phyloP scores from a whole-genome alignment of 2,888 invertebrate species.

The Leucophenga maculata region DNA sequence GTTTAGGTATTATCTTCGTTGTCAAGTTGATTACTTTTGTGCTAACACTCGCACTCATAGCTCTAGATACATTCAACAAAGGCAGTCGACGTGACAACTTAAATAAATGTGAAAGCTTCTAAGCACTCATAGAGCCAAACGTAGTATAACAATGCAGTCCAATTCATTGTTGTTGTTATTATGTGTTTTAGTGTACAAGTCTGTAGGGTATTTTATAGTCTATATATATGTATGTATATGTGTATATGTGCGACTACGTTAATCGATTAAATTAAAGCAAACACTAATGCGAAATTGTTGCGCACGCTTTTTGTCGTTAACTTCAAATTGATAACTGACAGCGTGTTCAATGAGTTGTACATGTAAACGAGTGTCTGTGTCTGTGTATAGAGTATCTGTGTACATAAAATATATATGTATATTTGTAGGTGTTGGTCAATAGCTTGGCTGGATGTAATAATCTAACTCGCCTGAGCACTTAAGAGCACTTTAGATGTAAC shows the following conservation, averaged over 20 bases:
- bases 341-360: background rate
- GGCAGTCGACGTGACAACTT: constrained; percentile 13
- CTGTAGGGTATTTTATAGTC: background rate
- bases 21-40: no score
- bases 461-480: constrained; percentile 55
- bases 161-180: constrained; percentile 21
- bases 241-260: constrained; percentile 33
- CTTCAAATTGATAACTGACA: constrained; percentile 12
- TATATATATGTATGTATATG: background rate
- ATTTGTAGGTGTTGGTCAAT: constrained; percentile 20
- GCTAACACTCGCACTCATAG: no score
- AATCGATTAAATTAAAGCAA: constrained; percentile 55
- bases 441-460: constrained; percentile 43
- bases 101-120: constrained; percentile 33
- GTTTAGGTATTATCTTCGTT: no score
- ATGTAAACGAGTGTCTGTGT: background rate
- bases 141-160: constrained; percentile 32
- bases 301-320: background rate
- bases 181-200: background rate
- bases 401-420: background rate
- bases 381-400: background rate
- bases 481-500: constrained; percentile 61
- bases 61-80: background rate
- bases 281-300: constrained; percentile 46
- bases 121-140: constrained; percentile 16